These are phyloP conservation scores for Heliconius hewitsoni DNA, from an alignment of 1,140 invertebrate genomes.

Conservation along the genomic window DNA sequence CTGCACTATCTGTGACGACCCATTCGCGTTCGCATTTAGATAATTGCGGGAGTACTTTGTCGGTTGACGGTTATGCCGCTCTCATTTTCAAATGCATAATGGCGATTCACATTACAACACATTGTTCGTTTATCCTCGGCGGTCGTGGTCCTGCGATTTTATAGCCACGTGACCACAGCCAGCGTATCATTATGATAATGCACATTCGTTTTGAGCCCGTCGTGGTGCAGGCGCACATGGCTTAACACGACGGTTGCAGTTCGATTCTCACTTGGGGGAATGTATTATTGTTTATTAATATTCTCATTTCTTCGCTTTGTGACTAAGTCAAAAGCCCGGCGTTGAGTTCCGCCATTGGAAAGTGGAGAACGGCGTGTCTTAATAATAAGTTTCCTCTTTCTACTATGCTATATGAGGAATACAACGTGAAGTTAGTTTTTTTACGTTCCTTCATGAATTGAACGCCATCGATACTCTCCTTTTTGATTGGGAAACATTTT, in stretches of 20 bases:
- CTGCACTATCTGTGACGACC: slow-evolving; percentile 41
- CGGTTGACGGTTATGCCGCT: slow-evolving; percentile 56
- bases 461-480: not conserved
- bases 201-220: not conserved
- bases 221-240: too few species aligned
- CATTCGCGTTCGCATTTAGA: slow-evolving; percentile 60
- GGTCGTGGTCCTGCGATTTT: slow-evolving; percentile 10
- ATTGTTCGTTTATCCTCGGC: slow-evolving; percentile 39
- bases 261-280: too few species aligned
- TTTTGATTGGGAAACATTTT: slow-evolving; percentile 20
- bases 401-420: too few species aligned
- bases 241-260: too few species aligned
- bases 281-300: too few species aligned
- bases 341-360: too few species aligned
- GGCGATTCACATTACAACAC: slow-evolving; percentile 45
- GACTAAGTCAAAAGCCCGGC: too few species aligned
- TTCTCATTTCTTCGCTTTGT: too few species aligned
- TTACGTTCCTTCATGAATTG: not conserved
- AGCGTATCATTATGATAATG: not conserved
- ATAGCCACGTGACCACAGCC: not conserved
- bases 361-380: too few species aligned
- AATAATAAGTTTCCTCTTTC: too few species aligned
- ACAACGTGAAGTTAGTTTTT: too few species aligned
- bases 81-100: slow-evolving; percentile 64
- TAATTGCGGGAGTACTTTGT: slow-evolving; percentile 67